Evolutionary conservation across 2,888 invertebrate species (phyloP).

Genomic region (Oeneis ivallda): DNA sequence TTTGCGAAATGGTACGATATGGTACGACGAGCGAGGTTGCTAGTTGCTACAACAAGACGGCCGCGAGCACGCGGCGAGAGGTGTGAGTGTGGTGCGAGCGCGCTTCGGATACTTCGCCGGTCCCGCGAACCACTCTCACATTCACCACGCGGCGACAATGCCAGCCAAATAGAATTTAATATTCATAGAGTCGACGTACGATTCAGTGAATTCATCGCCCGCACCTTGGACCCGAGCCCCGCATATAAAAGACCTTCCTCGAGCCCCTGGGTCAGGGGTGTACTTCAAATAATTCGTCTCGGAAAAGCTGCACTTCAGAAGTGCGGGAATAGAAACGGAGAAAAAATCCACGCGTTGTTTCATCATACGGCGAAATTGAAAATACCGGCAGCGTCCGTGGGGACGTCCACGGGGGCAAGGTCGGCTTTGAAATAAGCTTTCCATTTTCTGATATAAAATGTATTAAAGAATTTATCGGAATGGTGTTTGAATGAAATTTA

Average conservation of each 20-base stretch:
- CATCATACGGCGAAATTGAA: constrained; percentile 71
- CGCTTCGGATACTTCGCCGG: constrained; percentile 41
- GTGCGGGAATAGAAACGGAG: constrained; percentile 61
- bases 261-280: constrained; percentile 70
- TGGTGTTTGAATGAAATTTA: constrained; percentile 20
- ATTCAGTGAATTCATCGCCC: constrained; percentile 79
- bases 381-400: constrained; percentile 61
- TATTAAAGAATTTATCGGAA: constrained; percentile 32
- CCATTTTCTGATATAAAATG: constrained; percentile 47
- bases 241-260: constrained; percentile 76
- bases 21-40: not conserved
- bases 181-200: constrained; percentile 79
- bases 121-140: constrained; percentile 57
- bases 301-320: constrained; percentile 70
- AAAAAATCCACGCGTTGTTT: constrained; percentile 66
- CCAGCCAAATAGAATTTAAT: constrained; percentile 78
- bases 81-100: constrained; percentile 42
- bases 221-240: constrained; percentile 74
- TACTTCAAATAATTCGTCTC: constrained; percentile 76
- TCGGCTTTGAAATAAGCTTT: constrained; percentile 56
- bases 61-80: too few relatives aligned
- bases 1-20: not conserved
- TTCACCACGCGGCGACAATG: constrained; percentile 72
- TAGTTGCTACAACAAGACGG: not conserved
- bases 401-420: constrained; percentile 53